Evolutionary conservation across 2,888 invertebrate species (phyloP).

Genomic region (Cenopis cana): DNA sequence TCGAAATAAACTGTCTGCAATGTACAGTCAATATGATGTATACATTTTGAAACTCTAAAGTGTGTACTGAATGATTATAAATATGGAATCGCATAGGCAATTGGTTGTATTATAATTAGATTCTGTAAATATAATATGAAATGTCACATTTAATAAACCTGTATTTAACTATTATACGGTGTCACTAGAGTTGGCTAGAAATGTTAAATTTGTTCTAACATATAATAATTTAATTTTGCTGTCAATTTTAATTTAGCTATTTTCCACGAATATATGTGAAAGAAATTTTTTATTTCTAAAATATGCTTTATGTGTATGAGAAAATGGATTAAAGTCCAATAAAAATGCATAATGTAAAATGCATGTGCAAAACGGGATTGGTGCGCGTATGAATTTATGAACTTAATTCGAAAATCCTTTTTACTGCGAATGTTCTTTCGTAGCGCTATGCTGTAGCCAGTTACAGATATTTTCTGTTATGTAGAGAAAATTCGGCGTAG

Average conservation of each 20-base stretch:
- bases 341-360: background rate
- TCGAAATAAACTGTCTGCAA: background rate
- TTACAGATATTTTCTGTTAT: background rate
- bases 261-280: too few relatives aligned
- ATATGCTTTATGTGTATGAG: too few relatives aligned
- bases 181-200: background rate
- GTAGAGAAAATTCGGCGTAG: background rate
- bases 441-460: background rate
- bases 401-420: background rate
- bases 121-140: constrained; percentile 1
- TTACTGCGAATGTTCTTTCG: background rate
- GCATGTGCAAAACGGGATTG: background rate
- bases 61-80: background rate
- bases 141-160: background rate
- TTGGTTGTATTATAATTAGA: background rate
- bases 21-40: background rate
- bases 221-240: background rate
- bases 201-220: background rate
- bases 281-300: too few relatives aligned
- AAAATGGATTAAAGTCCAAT: background rate
- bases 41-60: too few relatives aligned
- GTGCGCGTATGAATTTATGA: background rate
- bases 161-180: background rate
- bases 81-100: background rate
- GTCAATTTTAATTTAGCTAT: too few relatives aligned